Base-by-base conservation (phyloP, 1,140 invertebrate genomes). In the Chironomus striatipennis region DNA sequence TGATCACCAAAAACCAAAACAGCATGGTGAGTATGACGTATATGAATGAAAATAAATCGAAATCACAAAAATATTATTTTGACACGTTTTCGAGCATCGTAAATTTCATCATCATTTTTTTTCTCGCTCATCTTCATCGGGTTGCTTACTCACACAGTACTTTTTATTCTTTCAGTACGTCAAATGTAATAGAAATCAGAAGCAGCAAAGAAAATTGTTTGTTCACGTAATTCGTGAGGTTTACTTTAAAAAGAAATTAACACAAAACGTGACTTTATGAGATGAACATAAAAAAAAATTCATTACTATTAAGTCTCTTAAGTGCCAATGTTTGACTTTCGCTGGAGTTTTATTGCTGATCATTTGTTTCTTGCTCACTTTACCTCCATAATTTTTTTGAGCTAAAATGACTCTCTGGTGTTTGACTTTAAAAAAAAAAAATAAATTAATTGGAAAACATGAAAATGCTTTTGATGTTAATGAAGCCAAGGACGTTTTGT, bases 201-300 rank as follows among this genome's bases (percentile, higher is more conserved):
- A 34, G 24, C 24, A 34, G 24, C 24, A 2, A 34, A 34, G 5
- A 5, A 34, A 34, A 34, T 34, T 34, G 24, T 34, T 34, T 34
- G 24, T 34, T 34, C 24, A 34, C 24, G 24, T 34, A 34, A 34
- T 34, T 34, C 47, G 47, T 57, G 47, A 57, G 47, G n/a, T 57
- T 57, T 57, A 12, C n/a, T 57, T 57, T 57, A 57, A 57, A 57
- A 57, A 57, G 47, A 57, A 57, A 57, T 57, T 57, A 57, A n/a
- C 47, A 57, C 47, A 1, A n/a, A 57, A 57, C 47, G 47, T 57
- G 47, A 57, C 47, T n/a, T 57, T 57, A n/a, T 57, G n/a, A 57
- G 47, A 57, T 34, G 24, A 34, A 2, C 24, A 34, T 34, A 34
- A 34, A 34, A 34, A 34, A 34, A 34, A 34, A 2, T 34, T 34